These are phyloP conservation scores for Phycodurus eques DNA, from an alignment of 2,113 vertebrate species.

Conservation along the genomic window DNA sequence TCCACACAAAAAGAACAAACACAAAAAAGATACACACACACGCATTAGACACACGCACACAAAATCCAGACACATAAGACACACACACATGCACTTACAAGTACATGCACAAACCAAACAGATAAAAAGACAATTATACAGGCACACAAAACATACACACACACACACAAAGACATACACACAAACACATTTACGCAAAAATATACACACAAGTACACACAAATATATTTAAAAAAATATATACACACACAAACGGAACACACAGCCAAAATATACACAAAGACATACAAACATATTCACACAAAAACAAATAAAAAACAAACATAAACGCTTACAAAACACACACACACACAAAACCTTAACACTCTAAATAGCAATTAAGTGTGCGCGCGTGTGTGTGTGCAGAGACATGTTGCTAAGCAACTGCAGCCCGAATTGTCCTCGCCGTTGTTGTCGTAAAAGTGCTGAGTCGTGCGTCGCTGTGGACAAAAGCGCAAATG, in stretches of 20 bases:
- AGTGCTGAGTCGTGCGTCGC: neutral
- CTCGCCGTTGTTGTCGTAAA: neutral
- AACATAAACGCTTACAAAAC: slow-evolving; percentile 17
- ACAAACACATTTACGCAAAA: no score
- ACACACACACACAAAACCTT: slow-evolving; percentile 23
- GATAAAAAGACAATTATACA: no score
- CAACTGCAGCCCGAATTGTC: slow-evolving; percentile 21
- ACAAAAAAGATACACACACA: no score
- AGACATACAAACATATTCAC: neutral
- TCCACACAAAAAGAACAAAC: no score
- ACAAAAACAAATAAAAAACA: slow-evolving; percentile 23
- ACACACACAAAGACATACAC: neutral
- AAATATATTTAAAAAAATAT: neutral
- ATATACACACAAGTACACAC: neutral
- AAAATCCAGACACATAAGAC: no score
- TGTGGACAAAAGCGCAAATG: slow-evolving; percentile 1
- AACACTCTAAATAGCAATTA: slow-evolving; percentile 26
- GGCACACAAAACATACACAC: no score
- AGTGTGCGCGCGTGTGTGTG: neutral
- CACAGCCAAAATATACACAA: neutral
- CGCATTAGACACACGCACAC: no score
- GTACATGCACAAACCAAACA: no score
- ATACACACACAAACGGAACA: neutral
- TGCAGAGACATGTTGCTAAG: slow-evolving; percentile 28
- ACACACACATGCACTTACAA: no score